Base-by-base conservation (phyloP, 2,888 invertebrate genomes). In the Drosophila prolongata region DNA sequence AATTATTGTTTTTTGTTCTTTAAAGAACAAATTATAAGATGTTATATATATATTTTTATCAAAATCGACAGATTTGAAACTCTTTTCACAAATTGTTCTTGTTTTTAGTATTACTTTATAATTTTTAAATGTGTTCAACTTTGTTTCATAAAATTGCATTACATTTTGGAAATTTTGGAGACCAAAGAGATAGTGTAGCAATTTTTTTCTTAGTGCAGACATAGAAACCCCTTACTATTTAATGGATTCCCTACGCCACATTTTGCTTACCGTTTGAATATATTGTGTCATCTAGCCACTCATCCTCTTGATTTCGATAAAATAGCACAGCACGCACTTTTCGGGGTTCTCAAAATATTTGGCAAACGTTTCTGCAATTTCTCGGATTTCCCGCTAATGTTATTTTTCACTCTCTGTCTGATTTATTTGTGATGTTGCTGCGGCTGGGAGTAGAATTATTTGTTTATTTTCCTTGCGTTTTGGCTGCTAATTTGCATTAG, bases 291-390 rank as follows among this genome's bases (percentile, higher is more conserved):
- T 54, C 54, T 70, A 69, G 38, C 30, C 40, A 60, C 71, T 60
- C 57, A 52, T 69, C 42, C 42, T 49, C 35, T 35, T 38, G 47
- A 16, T 37, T 58, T n/a, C 49, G 42, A 69, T 60, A 35, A 65
- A 64, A 65, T 64, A 64, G 43, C 65, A 53, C 65, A 67, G 38
- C 37, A 66, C 54, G 54, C 67, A 53, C 35, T 64, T 68, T 79
- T 84, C 70, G 68, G 70, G 86, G 83, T 79, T 87, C 53, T 86
- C 76, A 66, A 87, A 83, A 87, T 85, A 83, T 79, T 87, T 82
- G 76, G 88, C 83, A 76, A 78, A 19, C 64, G 79, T 40, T 73
- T 66, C 53, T 59, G 40, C 54, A 56, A 66, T 73, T 76, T 74
- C 66, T 60, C 69, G 49, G 66, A 66, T 84, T 73, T 57, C 58